These are phyloP conservation scores for Plecturocebus donacophilus DNA, from an alignment of 2,113 vertebrate genomes.

Conservation along the genomic window DNA sequence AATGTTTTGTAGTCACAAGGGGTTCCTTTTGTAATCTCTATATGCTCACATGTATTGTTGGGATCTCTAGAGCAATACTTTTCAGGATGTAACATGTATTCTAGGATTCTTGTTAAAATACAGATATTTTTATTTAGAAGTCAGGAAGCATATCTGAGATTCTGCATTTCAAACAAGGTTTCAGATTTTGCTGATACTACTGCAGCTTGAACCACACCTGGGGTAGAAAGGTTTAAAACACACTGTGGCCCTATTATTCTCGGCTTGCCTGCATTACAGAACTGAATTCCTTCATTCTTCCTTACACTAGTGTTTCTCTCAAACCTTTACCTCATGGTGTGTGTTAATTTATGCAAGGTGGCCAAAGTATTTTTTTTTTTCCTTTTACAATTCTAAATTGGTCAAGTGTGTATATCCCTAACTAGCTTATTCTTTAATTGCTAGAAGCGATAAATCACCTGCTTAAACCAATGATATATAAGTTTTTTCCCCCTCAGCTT, in stretches of 20 bases:
- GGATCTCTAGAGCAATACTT: not conserved
- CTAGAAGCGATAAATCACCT: not conserved
- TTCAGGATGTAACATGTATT: not conserved
- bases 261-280: not conserved
- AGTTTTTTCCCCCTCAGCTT: not conserved
- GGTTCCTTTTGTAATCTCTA: not conserved
- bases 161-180: not conserved
- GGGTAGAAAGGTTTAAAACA: not conserved
- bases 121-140: not conserved
- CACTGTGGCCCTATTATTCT: not conserved
- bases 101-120: not conserved
- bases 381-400: not conserved
- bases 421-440: not conserved
- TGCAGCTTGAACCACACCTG: not conserved
- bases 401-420: not conserved
- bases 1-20: not conserved
- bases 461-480: not conserved
- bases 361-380: not conserved
- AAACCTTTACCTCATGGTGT: not conserved
- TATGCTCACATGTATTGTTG: not conserved
- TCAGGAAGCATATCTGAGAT: fast-evolving
- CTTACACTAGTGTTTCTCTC: not conserved
- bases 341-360: not conserved
- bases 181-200: not conserved
- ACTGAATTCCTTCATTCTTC: not conserved